A percentile compares a stretch with the other conserved stretches of the same genome.
Evolutionary conservation across 2,888 invertebrate genomes (phyloP).

Genomic region (Phlogophora meticulosa): DNA sequence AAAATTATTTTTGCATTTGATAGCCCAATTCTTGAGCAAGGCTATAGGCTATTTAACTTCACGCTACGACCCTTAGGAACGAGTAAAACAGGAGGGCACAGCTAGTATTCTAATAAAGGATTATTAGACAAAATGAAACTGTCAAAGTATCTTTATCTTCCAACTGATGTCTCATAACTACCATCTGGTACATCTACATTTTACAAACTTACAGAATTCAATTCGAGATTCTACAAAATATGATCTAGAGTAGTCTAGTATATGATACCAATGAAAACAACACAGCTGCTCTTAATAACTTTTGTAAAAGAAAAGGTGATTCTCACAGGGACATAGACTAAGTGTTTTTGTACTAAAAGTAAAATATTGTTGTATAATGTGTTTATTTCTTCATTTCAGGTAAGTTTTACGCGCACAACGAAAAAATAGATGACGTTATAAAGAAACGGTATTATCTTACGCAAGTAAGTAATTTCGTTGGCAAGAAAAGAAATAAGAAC

Average conservation of each 20-base stretch:
- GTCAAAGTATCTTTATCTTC: background rate
- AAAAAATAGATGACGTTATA: background rate
- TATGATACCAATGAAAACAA: constrained; percentile 8
- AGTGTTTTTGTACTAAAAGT: constrained; percentile 5
- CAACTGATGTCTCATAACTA: background rate
- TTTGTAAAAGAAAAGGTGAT: constrained; percentile 18
- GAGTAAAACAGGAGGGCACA: too few relatives aligned
- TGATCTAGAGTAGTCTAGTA: constrained; percentile 5
- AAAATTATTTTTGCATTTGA: too few relatives aligned
- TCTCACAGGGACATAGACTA: background rate
- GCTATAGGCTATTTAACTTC: too few relatives aligned
- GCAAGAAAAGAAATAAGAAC: too few relatives aligned
- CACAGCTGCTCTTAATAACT: constrained; percentile 21
- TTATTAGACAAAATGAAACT: background rate
- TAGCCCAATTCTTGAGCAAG: too few relatives aligned
- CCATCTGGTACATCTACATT: constrained; percentile 19
- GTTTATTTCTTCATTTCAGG: constrained; percentile 47
- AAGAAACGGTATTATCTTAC: background rate
- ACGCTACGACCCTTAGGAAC: too few relatives aligned
- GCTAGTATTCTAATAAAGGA: background rate
- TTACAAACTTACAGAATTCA: constrained; percentile 23
- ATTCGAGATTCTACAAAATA: constrained; percentile 10
- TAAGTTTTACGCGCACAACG: constrained; percentile 37
- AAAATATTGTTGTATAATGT: constrained; percentile 19
- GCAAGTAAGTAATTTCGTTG: constrained; percentile 4